Conservation (phyloP, 92 coral and sea anemone species). For the Anthopleura xanthogrammica region DNA sequence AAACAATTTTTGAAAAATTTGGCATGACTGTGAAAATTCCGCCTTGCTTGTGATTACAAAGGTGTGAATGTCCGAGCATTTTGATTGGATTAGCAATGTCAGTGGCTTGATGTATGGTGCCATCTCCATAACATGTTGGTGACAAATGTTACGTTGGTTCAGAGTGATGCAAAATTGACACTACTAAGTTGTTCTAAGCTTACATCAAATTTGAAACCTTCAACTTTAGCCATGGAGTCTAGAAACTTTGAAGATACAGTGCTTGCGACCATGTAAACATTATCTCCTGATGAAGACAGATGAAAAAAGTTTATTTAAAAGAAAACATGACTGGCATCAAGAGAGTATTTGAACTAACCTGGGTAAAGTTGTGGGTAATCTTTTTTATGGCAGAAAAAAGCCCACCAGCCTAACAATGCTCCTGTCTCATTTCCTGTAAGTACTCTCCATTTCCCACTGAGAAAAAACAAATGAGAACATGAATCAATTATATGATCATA, state of each 20-base stretch:
- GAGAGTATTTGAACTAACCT: constrained; percentile 48
- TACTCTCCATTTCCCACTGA: constrained; percentile 96
- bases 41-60: no score
- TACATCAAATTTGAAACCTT: constrained; percentile 95
- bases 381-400: constrained; percentile 88
- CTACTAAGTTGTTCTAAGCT: not conserved
- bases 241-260: constrained; percentile 95
- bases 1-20: no score
- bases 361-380: constrained; percentile 87
- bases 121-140: no score
- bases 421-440: constrained; percentile 94
- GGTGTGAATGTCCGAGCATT: no score
- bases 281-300: constrained; percentile 24
- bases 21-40: no score
- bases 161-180: no score
- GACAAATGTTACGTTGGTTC: no score
- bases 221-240: constrained; percentile 87
- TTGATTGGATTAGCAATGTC: no score
- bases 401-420: constrained; percentile 93
- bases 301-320: not conserved
- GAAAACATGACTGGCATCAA: not conserved
- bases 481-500: no score
- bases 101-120: no score
- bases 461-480: not conserved
- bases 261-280: constrained; percentile 92